Percentiles rank a stretch among this genome's conserved stretches.
These are phyloP conservation scores for Caenorhabditis panamensis DNA, from an alignment of 2,888 invertebrate species.

Conservation along the genomic window DNA sequence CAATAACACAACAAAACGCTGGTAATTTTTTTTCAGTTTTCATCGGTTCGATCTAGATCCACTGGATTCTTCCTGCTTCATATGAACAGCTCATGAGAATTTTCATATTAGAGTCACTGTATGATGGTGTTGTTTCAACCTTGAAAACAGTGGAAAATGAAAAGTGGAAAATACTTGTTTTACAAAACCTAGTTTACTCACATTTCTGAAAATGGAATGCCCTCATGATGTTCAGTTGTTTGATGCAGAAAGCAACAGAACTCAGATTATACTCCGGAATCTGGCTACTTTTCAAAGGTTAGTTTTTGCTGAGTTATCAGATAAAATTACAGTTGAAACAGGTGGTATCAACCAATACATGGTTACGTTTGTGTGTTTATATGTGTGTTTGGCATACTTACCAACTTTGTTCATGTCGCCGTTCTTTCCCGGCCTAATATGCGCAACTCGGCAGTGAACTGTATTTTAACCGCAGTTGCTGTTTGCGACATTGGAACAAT, in stretches of 20 bases:
- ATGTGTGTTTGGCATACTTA: conserved; percentile 78
- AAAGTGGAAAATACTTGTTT: too few species aligned
- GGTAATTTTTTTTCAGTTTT: too few species aligned
- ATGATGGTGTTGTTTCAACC: too few species aligned
- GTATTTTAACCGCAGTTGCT: conserved; percentile 77
- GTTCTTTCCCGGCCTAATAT: conserved; percentile 76
- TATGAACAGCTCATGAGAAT: too few species aligned
- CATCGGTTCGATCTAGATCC: too few species aligned
- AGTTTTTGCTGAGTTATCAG: too few species aligned
- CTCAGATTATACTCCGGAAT: conserved; percentile 65
- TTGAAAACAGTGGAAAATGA: too few species aligned
- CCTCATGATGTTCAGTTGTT: conserved; percentile 75
- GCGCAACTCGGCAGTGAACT: conserved; percentile 75
- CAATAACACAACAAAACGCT: too few species aligned
- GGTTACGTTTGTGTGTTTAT: conserved; percentile 77
- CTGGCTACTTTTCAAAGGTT: conserved; percentile 73
- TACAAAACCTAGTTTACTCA: too few species aligned
- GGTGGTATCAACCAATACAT: conserved; percentile 78
- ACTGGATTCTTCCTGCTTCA: too few species aligned
- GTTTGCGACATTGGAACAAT: conserved; percentile 79
- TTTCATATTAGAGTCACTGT: too few species aligned
- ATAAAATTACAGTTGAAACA: too few species aligned
- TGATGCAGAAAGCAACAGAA: conserved; percentile 72
- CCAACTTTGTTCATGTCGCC: conserved; percentile 78
- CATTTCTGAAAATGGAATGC: conserved; percentile 74